Conservation (phyloP, 2,113 vertebrate genomes). For the Oreochromis spilurus region DNA sequence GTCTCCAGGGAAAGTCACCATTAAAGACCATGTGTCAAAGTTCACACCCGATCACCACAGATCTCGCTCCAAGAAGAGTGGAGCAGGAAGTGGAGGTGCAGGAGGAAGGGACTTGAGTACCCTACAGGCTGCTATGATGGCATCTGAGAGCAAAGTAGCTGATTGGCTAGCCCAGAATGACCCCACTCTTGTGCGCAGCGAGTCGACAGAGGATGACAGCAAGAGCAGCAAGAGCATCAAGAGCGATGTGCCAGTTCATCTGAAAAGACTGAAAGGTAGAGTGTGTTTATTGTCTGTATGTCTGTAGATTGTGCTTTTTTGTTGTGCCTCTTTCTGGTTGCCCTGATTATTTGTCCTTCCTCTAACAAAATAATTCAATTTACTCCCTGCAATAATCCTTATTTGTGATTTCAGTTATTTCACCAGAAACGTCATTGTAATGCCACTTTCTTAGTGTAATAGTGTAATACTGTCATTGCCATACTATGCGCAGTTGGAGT, state of each 20-base stretch:
- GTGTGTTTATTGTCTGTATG: background rate
- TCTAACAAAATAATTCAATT: background rate
- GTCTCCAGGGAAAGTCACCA: slow-evolving; percentile 95
- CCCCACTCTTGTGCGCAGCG: slow-evolving; percentile 85
- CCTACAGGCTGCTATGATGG: slow-evolving; percentile 93
- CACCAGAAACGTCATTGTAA: background rate
- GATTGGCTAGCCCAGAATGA: slow-evolving; percentile 98
- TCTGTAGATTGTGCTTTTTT: background rate
- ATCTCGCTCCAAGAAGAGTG: slow-evolving; percentile 82
- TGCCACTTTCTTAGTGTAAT: background rate
- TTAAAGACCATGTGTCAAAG: slow-evolving; percentile 95
- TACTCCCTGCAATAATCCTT: background rate
- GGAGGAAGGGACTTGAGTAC: slow-evolving; percentile 85
- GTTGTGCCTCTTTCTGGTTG: background rate
- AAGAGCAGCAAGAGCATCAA: slow-evolving; percentile 98
- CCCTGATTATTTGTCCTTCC: background rate
- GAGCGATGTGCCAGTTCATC: slow-evolving; percentile 92
- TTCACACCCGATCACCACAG: slow-evolving; percentile 84
- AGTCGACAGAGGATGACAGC: slow-evolving; percentile 91
- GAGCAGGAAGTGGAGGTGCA: slow-evolving; percentile 40
- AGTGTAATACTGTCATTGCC: background rate
- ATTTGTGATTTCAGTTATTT: background rate
- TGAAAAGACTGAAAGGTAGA: slow-evolving; percentile 95
- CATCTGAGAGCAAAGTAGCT: slow-evolving; percentile 95
- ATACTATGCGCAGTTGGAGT: background rate